These are phyloP conservation scores for Drosophila flavopinicola DNA, from an alignment of 2,888 invertebrate genomes.

Conservation along the genomic window DNA sequence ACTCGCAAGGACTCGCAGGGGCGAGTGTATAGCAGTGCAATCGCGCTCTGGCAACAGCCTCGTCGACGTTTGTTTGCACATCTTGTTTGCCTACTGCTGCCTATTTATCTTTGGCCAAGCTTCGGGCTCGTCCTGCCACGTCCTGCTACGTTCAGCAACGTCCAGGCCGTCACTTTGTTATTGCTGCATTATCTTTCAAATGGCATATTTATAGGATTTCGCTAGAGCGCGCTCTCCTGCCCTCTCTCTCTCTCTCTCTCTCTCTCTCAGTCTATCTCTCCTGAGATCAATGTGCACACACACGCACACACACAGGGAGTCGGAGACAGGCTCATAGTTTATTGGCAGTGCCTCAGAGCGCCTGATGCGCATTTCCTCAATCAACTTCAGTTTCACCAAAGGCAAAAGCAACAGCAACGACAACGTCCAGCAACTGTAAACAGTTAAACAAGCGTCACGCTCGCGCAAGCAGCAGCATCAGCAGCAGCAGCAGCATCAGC, in stretches of 20 bases:
- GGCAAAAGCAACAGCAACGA: not conserved
- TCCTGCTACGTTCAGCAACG: constrained; percentile 24
- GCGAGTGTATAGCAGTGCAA: constrained; percentile 25
- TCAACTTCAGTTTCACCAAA: constrained; percentile 59
- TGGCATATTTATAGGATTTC: constrained; percentile 81
- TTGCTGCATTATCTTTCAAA: constrained; percentile 81
- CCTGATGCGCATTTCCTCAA: constrained; percentile 78
- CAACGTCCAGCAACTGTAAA: constrained; percentile 58
- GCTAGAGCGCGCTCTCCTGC: too few species aligned
- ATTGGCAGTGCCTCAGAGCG: constrained; percentile 76
- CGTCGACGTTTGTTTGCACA: constrained; percentile 56
- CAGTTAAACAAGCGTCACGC: constrained; percentile 64
- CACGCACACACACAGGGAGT: constrained; percentile 13
- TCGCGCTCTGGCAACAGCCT: constrained; percentile 30
- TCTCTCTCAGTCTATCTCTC: not conserved
- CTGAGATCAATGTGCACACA: constrained; percentile 42
- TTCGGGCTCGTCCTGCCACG: constrained; percentile 11
- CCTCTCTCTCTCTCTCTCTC: not conserved
- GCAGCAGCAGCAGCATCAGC: constrained; percentile 17
- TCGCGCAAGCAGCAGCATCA: constrained; percentile 27
- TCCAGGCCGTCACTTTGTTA: constrained; percentile 63
- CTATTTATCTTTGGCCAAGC: constrained; percentile 72
- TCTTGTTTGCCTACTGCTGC: constrained; percentile 78
- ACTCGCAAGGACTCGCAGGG: constrained; percentile 7
- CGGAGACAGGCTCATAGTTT: constrained; percentile 60